Conservation (phyloP, 2,113 vertebrate species). For the Caracal caracal region DNA sequence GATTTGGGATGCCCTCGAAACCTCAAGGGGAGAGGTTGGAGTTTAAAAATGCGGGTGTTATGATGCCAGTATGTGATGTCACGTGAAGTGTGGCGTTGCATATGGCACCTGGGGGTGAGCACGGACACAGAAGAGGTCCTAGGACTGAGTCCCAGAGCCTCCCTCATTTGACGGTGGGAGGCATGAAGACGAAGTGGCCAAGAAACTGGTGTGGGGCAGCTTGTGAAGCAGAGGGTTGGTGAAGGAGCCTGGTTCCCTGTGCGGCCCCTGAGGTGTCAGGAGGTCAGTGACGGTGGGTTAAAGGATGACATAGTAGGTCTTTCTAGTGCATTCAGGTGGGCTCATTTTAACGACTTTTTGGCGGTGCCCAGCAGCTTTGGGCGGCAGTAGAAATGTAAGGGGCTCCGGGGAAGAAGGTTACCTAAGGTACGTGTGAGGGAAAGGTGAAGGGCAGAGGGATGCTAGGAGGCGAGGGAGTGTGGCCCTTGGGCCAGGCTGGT, state of each 20-base stretch:
- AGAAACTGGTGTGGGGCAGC: background rate
- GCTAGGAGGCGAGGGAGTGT: background rate
- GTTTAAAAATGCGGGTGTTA: background rate
- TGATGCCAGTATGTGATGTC: background rate
- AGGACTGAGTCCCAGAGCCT: background rate
- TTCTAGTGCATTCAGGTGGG: too few species aligned
- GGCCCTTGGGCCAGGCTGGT: background rate
- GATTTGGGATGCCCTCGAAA: background rate
- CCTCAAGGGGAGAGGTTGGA: background rate
- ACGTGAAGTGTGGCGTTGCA: background rate
- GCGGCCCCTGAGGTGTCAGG: background rate
- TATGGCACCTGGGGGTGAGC: rapidly evolving
- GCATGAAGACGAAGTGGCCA: background rate
- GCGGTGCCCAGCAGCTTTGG: background rate
- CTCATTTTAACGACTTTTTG: background rate
- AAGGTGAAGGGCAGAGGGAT: background rate
- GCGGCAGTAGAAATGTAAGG: background rate
- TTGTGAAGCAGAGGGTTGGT: background rate
- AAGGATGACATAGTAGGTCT: background rate
- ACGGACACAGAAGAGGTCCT: background rate
- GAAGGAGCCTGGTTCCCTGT: background rate
- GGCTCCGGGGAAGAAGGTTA: background rate
- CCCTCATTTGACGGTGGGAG: background rate
- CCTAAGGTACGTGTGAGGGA: background rate
- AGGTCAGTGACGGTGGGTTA: background rate